phyloP scores from a whole-genome alignment of 2,113 vertebrate genomes.

The Lagenorhynchus albirostris region DNA sequence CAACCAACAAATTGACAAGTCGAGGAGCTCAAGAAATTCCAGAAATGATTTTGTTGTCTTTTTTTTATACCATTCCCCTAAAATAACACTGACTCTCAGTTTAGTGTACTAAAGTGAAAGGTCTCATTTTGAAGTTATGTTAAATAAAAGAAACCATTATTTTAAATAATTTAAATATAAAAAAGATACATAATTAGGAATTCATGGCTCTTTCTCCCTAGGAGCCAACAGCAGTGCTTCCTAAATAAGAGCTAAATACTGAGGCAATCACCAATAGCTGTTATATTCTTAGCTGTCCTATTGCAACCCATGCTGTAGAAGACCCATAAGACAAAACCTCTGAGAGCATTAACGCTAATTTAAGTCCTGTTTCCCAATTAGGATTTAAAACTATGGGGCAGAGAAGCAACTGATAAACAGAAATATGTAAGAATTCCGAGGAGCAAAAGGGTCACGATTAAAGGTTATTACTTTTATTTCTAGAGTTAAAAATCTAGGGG shows the following conservation, averaged over 20 bases:
- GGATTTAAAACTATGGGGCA: conserved; percentile 3
- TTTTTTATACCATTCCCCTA: neutral
- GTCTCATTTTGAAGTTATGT: neutral
- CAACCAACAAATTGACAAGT: conserved; percentile 24
- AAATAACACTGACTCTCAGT: neutral
- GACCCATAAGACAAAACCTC: neutral
- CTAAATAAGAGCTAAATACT: conserved; percentile 33
- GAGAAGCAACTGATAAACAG: neutral
- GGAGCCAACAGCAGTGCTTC: neutral
- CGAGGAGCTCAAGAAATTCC: neutral
- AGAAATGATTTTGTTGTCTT: neutral
- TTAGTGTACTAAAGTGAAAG: conserved; percentile 13
- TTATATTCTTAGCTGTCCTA: neutral
- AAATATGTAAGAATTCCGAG: neutral
- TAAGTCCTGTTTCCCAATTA: neutral
- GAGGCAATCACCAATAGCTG: neutral
- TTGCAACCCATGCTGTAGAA: neutral
- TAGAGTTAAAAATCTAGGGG: neutral
- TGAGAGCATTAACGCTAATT: neutral
- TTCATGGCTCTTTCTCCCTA: neutral
- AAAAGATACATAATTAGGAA: conserved; percentile 8
- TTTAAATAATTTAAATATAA: conserved; percentile 25
- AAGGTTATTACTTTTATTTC: neutral
- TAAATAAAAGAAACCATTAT: conserved; percentile 14
- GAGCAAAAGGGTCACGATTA: neutral